phyloP scores from a whole-genome alignment of 2,113 vertebrate species.

The Phyllopteryx taeniolatus region DNA sequence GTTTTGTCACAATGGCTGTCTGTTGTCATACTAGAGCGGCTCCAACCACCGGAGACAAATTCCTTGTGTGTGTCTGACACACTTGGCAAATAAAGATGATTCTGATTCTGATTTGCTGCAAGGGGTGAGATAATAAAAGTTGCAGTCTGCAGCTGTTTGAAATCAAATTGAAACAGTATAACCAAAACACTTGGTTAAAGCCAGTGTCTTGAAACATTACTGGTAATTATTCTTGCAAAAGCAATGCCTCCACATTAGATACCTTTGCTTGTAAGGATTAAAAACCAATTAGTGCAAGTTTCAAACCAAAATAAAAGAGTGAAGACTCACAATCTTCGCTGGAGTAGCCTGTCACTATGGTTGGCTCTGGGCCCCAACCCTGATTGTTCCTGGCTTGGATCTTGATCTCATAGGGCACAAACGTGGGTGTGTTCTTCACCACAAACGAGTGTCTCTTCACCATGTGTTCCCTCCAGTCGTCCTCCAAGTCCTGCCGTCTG shows the following conservation, averaged over 20 bases:
- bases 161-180: not conserved
- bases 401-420: constrained; percentile 89
- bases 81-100: too few species aligned
- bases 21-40: too few species aligned
- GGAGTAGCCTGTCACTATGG: constrained; percentile 79
- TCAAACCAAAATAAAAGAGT: not conserved
- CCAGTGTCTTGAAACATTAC: not conserved
- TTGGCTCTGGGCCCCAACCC: constrained; percentile 84
- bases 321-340: constrained; percentile 89
- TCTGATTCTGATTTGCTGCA: not conserved
- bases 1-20: too few species aligned
- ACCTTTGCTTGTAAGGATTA: not conserved
- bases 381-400: constrained; percentile 86
- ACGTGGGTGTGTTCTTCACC: constrained; percentile 84
- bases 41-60: too few species aligned
- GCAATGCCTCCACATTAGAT: not conserved
- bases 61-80: too few species aligned
- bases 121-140: not conserved
- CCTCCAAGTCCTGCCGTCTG: constrained; percentile 74
- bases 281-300: not conserved
- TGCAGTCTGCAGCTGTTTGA: not conserved
- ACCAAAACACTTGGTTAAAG: not conserved
- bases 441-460: constrained; percentile 85
- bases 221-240: not conserved
- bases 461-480: constrained; percentile 82